Conservation (phyloP, 1,140 invertebrate genomes). For the Heliothis virescens region DNA sequence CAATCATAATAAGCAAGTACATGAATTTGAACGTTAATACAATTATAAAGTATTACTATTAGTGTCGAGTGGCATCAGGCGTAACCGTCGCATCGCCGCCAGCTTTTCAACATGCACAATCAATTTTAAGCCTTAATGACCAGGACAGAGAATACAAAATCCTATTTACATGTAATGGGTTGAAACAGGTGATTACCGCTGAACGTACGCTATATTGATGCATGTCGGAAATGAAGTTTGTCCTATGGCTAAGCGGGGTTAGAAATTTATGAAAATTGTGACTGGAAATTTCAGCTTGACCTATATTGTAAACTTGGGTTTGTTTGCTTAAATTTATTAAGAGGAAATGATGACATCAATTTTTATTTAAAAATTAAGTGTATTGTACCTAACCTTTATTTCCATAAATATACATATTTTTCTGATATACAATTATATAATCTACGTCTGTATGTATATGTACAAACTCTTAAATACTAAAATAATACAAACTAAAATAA, state of each 20-base stretch:
- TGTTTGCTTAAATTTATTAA: too few relatives aligned
- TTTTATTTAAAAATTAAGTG: too few relatives aligned
- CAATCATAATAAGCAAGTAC: too few relatives aligned
- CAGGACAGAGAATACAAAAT: background rate
- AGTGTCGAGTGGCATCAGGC: background rate
- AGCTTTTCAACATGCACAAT: background rate
- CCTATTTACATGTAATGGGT: background rate
- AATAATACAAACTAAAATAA: too few relatives aligned
- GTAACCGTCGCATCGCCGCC: background rate
- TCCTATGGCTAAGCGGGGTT: background rate
- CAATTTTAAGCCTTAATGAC: background rate
- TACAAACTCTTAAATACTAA: too few relatives aligned
- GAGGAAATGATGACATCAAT: too few relatives aligned
- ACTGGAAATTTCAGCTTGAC: background rate
- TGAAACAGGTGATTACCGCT: background rate
- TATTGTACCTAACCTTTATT: too few relatives aligned
- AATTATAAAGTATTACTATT: background rate
- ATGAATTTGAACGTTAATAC: background rate
- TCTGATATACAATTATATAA: too few relatives aligned
- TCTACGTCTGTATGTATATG: too few relatives aligned
- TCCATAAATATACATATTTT: too few relatives aligned
- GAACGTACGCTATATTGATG: slow-evolving; percentile 9
- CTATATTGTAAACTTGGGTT: background rate
- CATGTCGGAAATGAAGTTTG: slow-evolving; percentile 3
- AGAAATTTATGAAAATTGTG: background rate